Conservation (phyloP, 2,113 vertebrate species). For the Tragulus kanchil region DNA sequence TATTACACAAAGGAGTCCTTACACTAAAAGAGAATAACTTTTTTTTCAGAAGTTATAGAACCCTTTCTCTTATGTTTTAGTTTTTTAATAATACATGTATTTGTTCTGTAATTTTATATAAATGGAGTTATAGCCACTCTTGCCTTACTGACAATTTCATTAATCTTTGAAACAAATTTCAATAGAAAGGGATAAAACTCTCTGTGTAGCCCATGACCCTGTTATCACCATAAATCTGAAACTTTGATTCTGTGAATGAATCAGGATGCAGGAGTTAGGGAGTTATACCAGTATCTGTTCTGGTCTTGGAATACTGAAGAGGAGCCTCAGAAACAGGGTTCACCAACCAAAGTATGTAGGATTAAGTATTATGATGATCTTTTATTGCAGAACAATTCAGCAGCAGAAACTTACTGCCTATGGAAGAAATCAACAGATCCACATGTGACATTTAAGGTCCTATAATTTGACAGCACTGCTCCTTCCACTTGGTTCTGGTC, state of each 20-base stretch:
- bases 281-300: background rate
- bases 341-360: background rate
- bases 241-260: background rate
- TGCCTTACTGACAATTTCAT: background rate
- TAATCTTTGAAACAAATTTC: background rate
- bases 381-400: conserved; percentile 1
- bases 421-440: conserved; percentile 22
- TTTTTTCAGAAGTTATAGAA: background rate
- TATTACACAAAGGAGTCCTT: conserved; percentile 1
- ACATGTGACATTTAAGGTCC: background rate
- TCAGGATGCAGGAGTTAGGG: background rate
- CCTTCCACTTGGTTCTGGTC: background rate
- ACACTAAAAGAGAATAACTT: background rate
- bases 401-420: background rate
- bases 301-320: background rate
- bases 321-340: background rate
- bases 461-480: background rate
- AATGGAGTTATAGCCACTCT: background rate
- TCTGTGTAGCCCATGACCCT: background rate
- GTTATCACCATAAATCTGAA: background rate
- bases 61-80: background rate
- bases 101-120: background rate
- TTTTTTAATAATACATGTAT: background rate
- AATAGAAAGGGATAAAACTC: background rate
- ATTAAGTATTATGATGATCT: background rate